Evolutionary conservation across 2,797 vertebrate genomes (phyloP).

Genomic region (Macroramphosus scolopax): DNA sequence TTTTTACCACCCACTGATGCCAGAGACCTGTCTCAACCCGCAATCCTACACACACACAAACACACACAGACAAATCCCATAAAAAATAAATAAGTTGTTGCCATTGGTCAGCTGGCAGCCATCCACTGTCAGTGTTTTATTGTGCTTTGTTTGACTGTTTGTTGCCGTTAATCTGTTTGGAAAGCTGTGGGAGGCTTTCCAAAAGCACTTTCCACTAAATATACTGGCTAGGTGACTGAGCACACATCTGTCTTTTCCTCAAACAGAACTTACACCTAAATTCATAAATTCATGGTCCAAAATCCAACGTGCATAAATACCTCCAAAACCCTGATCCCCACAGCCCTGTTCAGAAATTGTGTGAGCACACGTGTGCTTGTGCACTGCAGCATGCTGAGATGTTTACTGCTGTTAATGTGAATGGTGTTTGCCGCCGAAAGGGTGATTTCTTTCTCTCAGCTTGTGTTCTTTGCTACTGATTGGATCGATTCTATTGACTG

Average conservation of each 20-base stretch:
- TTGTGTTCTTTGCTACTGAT: constrained; percentile 52
- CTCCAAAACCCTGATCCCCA: constrained; percentile 49
- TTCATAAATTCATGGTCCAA: too few relatives aligned
- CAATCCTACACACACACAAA: constrained; percentile 37
- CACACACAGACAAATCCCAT: constrained; percentile 20
- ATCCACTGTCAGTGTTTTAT: constrained; percentile 58
- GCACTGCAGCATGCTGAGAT: constrained; percentile 33
- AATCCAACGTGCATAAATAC: constrained; percentile 57
- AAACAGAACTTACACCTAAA: constrained; percentile 69
- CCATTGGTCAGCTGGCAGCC: constrained; percentile 57
- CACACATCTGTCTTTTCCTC: constrained; percentile 78
- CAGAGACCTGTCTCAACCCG: constrained; percentile 54
- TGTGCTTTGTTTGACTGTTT: constrained; percentile 65
- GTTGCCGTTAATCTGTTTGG: constrained; percentile 75
- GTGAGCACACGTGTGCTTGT: constrained; percentile 37
- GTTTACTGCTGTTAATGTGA: constrained; percentile 38
- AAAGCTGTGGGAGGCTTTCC: constrained; percentile 67
- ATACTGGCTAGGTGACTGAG: constrained; percentile 73
- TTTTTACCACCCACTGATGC: constrained; percentile 65
- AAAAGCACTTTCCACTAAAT: constrained; percentile 65
- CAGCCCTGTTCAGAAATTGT: constrained; percentile 55
- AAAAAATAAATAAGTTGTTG: constrained; percentile 57
- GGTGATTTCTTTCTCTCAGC: constrained; percentile 42
- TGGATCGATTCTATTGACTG: constrained; percentile 70
- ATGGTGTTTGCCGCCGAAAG: constrained; percentile 44